Base-by-base conservation (phyloP, 2,113 vertebrate species). In the Spea bombifrons region DNA sequence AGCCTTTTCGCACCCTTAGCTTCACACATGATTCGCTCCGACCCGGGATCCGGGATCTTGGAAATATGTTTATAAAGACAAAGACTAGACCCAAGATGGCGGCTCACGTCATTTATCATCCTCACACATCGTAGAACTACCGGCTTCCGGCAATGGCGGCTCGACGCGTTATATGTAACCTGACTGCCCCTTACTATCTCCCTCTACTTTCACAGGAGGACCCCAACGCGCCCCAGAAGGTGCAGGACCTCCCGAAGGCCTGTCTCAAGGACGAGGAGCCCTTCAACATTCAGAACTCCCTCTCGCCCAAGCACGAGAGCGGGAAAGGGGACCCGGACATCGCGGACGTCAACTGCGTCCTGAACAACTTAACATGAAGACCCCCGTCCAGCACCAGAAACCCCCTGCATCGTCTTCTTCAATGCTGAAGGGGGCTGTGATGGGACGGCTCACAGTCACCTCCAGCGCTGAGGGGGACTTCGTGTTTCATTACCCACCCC, bases 311-410 rank as follows among this genome's bases (percentile, higher is more conserved):
- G 86, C 94, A 94, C 0, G 95, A 96, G 67, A 92, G 94, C 73
- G 90, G 94, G 87, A 97, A 95, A 87, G 93, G 93, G 46, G 95
- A 95, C 85, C 94, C 90, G 82, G 96, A 93, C 15, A 91, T 87
- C 78, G 85, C 90, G 16, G 96, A 96, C 81, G 93, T 94, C 84
- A 96, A 97, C 89, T 97, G 95, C 80, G 92, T 97, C 83, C 96
- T 97, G 93, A 99, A 98, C 91, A 97, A 96, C 92, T 90, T 97
- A 92, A 96, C 97, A 88, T 98, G 90, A 92, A 49, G 70, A 67
- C 80, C 73, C 81, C 67, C 71, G n/a, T 30, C 7, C 63, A 57
- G 52, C 65, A 68, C 16, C n/a, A 3, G 57, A 9, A 12, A 45
- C 61, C 52, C 73, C 61, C 73, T 73, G 61, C 57, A 43, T 13